Conservation (phyloP, 2,113 vertebrate genomes). For the Psephotus haematonotus region DNA sequence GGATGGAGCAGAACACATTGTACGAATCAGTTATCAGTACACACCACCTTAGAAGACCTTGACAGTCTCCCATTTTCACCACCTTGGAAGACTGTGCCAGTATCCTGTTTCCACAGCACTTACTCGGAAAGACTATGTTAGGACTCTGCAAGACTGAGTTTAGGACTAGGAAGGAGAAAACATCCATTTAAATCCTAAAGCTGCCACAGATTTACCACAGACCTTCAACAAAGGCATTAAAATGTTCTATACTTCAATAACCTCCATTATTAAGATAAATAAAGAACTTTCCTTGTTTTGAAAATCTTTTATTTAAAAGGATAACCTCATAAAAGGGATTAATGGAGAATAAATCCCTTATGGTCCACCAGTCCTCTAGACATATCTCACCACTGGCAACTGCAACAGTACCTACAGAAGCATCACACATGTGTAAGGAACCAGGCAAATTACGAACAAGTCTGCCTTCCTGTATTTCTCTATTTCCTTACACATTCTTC, state of each 20-base stretch:
- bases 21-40: background rate
- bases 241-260: background rate
- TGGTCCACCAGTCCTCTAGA: background rate
- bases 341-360: background rate
- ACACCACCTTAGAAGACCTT: background rate
- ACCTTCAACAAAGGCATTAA: background rate
- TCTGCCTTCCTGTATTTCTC: background rate
- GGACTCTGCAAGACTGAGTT: background rate
- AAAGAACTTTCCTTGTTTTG: background rate
- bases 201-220: background rate
- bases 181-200: background rate
- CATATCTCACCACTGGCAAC: background rate
- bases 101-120: background rate
- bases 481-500: background rate
- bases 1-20: background rate
- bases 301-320: background rate
- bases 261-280: background rate
- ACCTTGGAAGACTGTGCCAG: background rate
- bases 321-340: background rate
- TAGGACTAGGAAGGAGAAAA: background rate
- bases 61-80: background rate
- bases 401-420: background rate
- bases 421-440: background rate
- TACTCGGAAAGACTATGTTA: background rate
- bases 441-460: rapidly evolving